Evolutionary conservation across 92 coral and sea anemone genomes (phyloP), one percentile per base, ranked within the genome.

Genomic region (Phenganax subtilis): DNA sequence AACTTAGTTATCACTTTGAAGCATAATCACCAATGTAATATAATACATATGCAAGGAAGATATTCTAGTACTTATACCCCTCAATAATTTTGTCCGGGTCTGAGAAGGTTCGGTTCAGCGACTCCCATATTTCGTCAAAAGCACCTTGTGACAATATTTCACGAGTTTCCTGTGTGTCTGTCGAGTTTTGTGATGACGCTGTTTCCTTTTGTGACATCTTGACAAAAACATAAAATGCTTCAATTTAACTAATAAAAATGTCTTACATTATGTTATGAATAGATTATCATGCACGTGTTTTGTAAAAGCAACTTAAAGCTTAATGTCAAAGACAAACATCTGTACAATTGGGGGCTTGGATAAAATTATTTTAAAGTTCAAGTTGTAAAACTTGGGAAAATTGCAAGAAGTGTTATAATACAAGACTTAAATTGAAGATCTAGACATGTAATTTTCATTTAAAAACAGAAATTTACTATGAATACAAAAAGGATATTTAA

Each of bases 91-190:
- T 79, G 5, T 79, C 83, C 3, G 83, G 73, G 25, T 64, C 65
- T 44, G 83, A 79, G 29, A 79, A 79, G 1, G 74, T 63, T 25
- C 83, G 1, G 12, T 61, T 61, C 27, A 79, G 37, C n/a, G 83
- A 61, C 52, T 79, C 60, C 83, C 83, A 79, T 79, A 79, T 79
- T 79, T 79, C 83, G 10, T 79, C 74, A 54, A 79, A 79, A 0
- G 83, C 63, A 51, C 74, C 83, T 51, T 79, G 83, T 17, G 83
- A 79, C 12, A 51, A 79, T 8, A 79, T 64, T 47, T 79, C 83
- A 47, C 65, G 83, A 37, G 47, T 37, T 37, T 37, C 47, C 47
- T 37, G 47, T 0, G 83, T 79, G 25, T 56, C 83, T 6, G 69
- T 55, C 6, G 83, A 79, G 53, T 63, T 57, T 79, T 79, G 83